These are phyloP conservation scores for Myiopsitta monachus DNA, from an alignment of 2,113 vertebrate species.

Conservation along the genomic window DNA sequence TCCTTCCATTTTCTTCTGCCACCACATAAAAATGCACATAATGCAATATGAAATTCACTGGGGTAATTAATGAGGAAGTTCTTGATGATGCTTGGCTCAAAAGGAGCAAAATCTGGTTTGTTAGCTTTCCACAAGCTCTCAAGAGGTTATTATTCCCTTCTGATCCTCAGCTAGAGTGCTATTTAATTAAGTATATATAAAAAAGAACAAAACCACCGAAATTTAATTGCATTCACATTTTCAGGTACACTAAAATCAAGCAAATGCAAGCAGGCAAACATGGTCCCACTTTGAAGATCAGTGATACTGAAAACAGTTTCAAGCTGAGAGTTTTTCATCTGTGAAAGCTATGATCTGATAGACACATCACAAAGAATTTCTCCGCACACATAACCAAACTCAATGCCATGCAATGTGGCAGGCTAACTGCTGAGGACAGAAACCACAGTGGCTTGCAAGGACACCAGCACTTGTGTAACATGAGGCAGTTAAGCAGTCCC, in stretches of 20 bases:
- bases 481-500: background rate
- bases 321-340: background rate
- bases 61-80: background rate
- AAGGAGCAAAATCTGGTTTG: background rate
- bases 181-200: background rate
- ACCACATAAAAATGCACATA: background rate
- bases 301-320: background rate
- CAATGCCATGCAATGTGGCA: fast-evolving
- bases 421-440: background rate
- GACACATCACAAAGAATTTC: background rate
- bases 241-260: background rate
- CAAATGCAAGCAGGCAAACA: background rate
- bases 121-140: background rate
- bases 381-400: background rate
- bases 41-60: background rate
- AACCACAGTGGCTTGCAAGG: background rate
- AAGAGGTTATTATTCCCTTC: background rate
- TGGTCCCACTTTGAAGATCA: background rate
- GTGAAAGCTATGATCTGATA: background rate
- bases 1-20: background rate
- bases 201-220: fast-evolving
- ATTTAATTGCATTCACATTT: background rate
- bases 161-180: background rate
- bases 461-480: background rate
- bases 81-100: background rate